Percentiles rank a stretch among this genome's conserved stretches.
Conservation (phyloP, 2,888 invertebrate genomes). For the Nymphalis polychloros region DNA sequence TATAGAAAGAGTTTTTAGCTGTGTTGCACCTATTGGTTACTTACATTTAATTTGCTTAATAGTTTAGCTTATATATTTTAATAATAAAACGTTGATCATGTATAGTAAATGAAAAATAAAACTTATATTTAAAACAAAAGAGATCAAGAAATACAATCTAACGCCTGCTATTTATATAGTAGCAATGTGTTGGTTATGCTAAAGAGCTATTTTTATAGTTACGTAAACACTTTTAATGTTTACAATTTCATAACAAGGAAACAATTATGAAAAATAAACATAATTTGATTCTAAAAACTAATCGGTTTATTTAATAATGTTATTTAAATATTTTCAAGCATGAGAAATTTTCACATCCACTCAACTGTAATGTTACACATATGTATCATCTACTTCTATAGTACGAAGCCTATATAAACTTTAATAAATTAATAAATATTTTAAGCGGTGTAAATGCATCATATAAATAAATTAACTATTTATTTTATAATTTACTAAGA, state of each 20-base stretch:
- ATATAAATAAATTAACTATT: slow-evolving; percentile 7
- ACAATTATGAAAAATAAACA: too few species aligned
- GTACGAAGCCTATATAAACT: neutral
- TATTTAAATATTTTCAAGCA: too few species aligned
- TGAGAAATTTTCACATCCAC: too few species aligned
- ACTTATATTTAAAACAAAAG: slow-evolving; percentile 6
- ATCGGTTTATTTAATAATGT: too few species aligned
- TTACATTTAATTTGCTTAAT: too few species aligned
- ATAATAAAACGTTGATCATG: neutral
- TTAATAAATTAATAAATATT: neutral
- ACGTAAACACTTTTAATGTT: neutral
- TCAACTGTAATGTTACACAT: too few species aligned
- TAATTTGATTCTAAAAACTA: too few species aligned
- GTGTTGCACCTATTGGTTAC: too few species aligned
- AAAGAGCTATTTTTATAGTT: neutral
- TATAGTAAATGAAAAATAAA: slow-evolving; percentile 7
- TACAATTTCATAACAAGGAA: too few species aligned
- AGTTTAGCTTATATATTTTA: too few species aligned
- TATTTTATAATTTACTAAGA: slow-evolving; percentile 33
- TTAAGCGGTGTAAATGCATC: slow-evolving; percentile 12
- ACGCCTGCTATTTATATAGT: slow-evolving; percentile 26
- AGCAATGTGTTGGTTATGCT: slow-evolving; percentile 16
- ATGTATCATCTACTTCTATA: too few species aligned
- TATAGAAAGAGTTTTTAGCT: too few species aligned
- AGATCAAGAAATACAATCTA: slow-evolving; percentile 10